These are phyloP conservation scores for Periophthalmus magnuspinnatus DNA, from an alignment of 2,797 vertebrate species.

Conservation along the genomic window DNA sequence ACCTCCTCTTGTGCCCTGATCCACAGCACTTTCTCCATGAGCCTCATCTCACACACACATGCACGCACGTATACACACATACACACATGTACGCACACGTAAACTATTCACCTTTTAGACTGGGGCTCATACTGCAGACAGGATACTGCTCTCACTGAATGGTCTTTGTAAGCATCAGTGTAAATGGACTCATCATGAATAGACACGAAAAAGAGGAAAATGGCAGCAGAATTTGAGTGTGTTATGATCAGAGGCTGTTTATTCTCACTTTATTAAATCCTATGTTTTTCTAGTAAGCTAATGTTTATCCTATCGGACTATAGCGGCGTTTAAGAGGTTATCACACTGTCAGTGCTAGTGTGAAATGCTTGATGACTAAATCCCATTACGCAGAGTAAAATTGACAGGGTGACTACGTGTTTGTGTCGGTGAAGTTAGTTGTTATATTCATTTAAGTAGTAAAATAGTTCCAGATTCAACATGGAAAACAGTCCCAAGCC, in stretches of 20 bases:
- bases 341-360: neutral
- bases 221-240: neutral
- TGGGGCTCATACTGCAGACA: slow-evolving; percentile 41
- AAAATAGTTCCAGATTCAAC: too few species aligned
- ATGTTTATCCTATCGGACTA: neutral
- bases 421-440: neutral
- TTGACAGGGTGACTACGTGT: neutral
- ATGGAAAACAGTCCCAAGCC: too few species aligned
- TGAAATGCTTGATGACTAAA: neutral
- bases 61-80: slow-evolving; percentile 3
- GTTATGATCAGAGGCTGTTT: neutral
- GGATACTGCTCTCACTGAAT: neutral
- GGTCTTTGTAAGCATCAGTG: slow-evolving; percentile 20
- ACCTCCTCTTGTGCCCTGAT: slow-evolving; percentile 48
- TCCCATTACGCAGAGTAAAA: neutral
- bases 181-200: neutral
- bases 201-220: neutral
- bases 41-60: slow-evolving; percentile 27
- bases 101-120: slow-evolving; percentile 37
- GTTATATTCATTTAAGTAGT: too few species aligned
- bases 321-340: neutral
- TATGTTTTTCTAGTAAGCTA: neutral
- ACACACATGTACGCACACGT: slow-evolving; percentile 8
- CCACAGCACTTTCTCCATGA: slow-evolving; percentile 48
- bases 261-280: neutral